phyloP scores from a whole-genome alignment of 1,140 invertebrate genomes.

The Drosophila setifemur region DNA sequence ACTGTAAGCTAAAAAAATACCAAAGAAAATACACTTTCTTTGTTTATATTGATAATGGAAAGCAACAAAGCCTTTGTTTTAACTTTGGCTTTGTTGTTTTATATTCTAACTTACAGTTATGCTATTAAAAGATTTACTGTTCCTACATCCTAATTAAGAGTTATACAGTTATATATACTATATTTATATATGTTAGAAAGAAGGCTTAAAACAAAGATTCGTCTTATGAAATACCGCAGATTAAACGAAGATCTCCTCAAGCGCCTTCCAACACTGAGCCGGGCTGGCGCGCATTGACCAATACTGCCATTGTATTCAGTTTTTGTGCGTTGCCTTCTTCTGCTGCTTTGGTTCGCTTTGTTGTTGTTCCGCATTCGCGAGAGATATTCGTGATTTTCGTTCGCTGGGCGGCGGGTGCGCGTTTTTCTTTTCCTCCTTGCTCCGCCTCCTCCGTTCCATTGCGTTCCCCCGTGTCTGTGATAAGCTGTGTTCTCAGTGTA shows the following conservation, averaged over 20 bases:
- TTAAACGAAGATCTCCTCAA: neutral
- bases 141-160: too few relatives aligned
- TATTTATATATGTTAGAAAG: too few relatives aligned
- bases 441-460: slow-evolving; percentile 38
- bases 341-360: slow-evolving; percentile 28
- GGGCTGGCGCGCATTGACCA: slow-evolving; percentile 4
- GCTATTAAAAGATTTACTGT: too few relatives aligned
- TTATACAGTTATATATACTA: too few relatives aligned
- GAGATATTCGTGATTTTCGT: slow-evolving; percentile 17
- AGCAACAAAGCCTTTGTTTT: too few relatives aligned
- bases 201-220: too few relatives aligned
- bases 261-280: neutral
- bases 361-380: slow-evolving; percentile 32
- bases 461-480: slow-evolving; percentile 44
- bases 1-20: too few relatives aligned
- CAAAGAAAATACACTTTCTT: too few relatives aligned
- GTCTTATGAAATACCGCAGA: neutral
- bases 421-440: neutral
- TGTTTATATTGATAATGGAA: too few relatives aligned
- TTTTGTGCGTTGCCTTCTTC: too few relatives aligned
- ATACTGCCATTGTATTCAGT: slow-evolving; percentile 5
- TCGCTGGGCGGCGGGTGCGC: slow-evolving; percentile 36
- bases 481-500: slow-evolving; percentile 75
- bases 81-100: too few relatives aligned
- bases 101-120: too few relatives aligned